A percentile compares a stretch with the other conserved stretches of the same genome.
Evolutionary conservation across 2,888 invertebrate species (phyloP).

Genomic region (Hypselothyrea guttata): DNA sequence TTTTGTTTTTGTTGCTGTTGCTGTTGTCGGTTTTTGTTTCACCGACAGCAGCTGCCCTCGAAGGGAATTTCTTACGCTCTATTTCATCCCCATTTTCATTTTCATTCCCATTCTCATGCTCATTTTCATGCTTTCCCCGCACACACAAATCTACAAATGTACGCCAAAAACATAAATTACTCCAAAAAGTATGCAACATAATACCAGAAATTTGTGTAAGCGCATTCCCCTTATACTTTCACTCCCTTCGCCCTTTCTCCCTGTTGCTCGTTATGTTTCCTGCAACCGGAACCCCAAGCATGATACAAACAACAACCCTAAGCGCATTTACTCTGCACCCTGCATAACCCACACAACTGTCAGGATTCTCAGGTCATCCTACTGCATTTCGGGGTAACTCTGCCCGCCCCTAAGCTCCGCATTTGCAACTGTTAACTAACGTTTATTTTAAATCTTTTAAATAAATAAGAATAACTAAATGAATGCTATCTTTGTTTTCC

Average conservation of each 20-base stretch:
- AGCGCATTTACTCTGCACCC: slow-evolving; percentile 63
- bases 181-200: slow-evolving; percentile 70
- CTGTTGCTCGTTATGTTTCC: background rate
- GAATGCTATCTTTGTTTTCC: slow-evolving; percentile 42
- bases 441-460: slow-evolving; percentile 58
- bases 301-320: slow-evolving; percentile 47
- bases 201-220: slow-evolving; percentile 70
- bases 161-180: slow-evolving; percentile 73
- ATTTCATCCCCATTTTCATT: slow-evolving; percentile 30
- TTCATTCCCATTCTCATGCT: slow-evolving; percentile 19
- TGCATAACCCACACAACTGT: slow-evolving; percentile 38
- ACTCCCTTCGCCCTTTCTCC: slow-evolving; percentile 9
- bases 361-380: slow-evolving; percentile 45
- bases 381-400: background rate
- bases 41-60: slow-evolving; percentile 41
- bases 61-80: slow-evolving; percentile 36
- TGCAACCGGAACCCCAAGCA: slow-evolving; percentile 19
- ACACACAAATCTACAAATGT: slow-evolving; percentile 35
- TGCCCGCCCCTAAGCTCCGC: no score
- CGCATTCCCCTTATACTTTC: slow-evolving; percentile 21
- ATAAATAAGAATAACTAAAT: slow-evolving; percentile 54
- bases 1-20: no score
- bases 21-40: slow-evolving; percentile 25
- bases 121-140: background rate
- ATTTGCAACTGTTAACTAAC: slow-evolving; percentile 43